Conservation (phyloP, 2,113 vertebrate genomes). For the Rhizomys pruinosus region DNA sequence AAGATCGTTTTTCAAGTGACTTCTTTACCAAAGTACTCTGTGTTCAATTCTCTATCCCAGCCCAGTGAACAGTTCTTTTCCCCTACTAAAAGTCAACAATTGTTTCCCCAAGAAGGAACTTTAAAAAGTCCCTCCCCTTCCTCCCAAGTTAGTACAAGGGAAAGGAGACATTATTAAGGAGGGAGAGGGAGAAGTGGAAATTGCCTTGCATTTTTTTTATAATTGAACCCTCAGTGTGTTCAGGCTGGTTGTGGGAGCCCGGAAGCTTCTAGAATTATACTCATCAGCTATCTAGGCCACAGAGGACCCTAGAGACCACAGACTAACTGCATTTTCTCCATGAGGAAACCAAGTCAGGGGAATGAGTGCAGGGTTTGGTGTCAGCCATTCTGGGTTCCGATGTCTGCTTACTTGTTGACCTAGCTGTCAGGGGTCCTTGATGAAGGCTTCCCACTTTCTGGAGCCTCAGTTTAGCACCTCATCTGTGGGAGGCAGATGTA, state of each 20-base stretch:
- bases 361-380: accelerated
- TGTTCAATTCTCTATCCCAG: background rate
- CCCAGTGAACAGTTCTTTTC: background rate
- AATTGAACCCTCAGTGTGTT: background rate
- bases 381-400: background rate
- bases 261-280: background rate
- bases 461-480: background rate
- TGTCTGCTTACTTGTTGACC: background rate
- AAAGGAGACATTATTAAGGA: background rate
- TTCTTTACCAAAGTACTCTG: conserved; percentile 45
- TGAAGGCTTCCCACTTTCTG: background rate
- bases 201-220: background rate
- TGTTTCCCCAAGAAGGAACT: conserved; percentile 43
- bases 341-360: background rate
- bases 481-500: background rate
- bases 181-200: background rate
- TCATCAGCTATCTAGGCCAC: background rate
- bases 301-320: background rate
- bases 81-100: background rate
- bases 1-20: conserved; percentile 47
- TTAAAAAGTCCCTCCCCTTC: background rate
- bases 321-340: background rate
- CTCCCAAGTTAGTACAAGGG: background rate
- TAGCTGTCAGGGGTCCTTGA: background rate
- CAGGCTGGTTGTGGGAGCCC: background rate